A percentile compares a stretch with the other conserved stretches of the same genome.
Conservation (phyloP, 2,888 invertebrate species). For the Uropetala carovei region DNA sequence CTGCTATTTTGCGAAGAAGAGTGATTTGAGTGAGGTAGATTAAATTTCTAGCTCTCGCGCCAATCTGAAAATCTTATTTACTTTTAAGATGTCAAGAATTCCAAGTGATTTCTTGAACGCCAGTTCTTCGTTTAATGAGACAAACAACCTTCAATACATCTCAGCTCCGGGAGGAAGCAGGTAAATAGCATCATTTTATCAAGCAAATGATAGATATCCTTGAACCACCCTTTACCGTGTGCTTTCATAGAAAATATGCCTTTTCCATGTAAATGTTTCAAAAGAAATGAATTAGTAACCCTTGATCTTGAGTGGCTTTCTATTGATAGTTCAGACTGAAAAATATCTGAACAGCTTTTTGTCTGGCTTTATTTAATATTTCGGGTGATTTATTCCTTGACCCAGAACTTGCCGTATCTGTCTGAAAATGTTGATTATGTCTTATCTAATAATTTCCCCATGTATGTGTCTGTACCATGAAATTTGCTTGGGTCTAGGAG, state of each 20-base stretch:
- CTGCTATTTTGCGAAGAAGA: background rate
- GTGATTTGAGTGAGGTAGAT: background rate
- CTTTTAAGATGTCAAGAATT: slow-evolving; percentile 61
- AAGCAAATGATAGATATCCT: slow-evolving; percentile 59
- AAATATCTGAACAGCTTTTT: slow-evolving; percentile 56
- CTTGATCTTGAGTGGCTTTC: slow-evolving; percentile 54
- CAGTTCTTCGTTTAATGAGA: slow-evolving; percentile 61
- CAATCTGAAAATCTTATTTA: slow-evolving; percentile 23
- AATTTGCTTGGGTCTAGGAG: slow-evolving; percentile 56
- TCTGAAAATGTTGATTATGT: slow-evolving; percentile 43
- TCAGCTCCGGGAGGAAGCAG: slow-evolving; percentile 60
- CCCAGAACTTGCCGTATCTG: slow-evolving; percentile 47
- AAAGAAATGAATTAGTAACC: slow-evolving; percentile 53
- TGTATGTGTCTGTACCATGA: slow-evolving; percentile 32
- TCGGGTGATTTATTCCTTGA: slow-evolving; percentile 50
- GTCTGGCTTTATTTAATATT: slow-evolving; percentile 57
- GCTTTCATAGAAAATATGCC: slow-evolving; percentile 52
- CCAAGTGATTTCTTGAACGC: slow-evolving; percentile 62
- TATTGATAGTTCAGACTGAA: slow-evolving; percentile 56
- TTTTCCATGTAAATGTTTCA: slow-evolving; percentile 60
- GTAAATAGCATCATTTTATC: slow-evolving; percentile 54
- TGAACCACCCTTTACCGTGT: slow-evolving; percentile 53
- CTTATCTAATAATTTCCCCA: slow-evolving; percentile 36
- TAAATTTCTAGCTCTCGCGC: background rate
- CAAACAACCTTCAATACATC: slow-evolving; percentile 63